These are phyloP conservation scores for Galleria mellonella DNA, from an alignment of 1,140 invertebrate genomes.

Conservation along the genomic window DNA sequence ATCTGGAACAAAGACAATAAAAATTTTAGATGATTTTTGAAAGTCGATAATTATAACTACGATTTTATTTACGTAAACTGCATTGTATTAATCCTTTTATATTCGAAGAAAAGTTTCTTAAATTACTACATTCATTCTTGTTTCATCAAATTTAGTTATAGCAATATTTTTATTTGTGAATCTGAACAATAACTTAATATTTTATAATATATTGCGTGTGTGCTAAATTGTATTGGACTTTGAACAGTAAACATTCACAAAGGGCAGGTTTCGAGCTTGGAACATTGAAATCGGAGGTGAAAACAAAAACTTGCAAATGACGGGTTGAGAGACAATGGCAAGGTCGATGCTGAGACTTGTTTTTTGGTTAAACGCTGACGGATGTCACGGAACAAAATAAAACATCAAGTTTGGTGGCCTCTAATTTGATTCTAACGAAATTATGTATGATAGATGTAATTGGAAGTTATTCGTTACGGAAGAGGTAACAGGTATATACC, in stretches of 20 bases:
- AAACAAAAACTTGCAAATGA: slow-evolving; percentile 27
- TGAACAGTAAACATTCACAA: not conserved
- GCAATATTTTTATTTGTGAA: no score
- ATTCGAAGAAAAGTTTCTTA: not conserved
- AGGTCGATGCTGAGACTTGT: slow-evolving; percentile 29
- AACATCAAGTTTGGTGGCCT: not conserved
- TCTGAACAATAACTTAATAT: no score
- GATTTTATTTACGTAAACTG: no score
- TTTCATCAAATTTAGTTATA: not conserved
- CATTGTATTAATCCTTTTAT: no score
- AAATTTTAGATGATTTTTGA: slow-evolving; percentile 6
- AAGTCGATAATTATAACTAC: not conserved
- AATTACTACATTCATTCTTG: no score
- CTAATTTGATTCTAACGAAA: no score
- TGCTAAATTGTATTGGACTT: no score
- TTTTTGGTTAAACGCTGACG: slow-evolving; percentile 20
- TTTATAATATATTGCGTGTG: no score
- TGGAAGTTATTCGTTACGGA: no score
- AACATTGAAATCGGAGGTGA: not conserved
- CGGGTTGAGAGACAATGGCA: slow-evolving; percentile 30
- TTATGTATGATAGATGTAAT: no score
- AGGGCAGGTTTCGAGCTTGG: slow-evolving; percentile 13
- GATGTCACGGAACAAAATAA: slow-evolving; percentile 24
- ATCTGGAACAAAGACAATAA: slow-evolving; percentile 75
- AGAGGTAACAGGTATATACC: no score